Evolutionary conservation across 2,797 vertebrate species (phyloP), one percentile per base, ranked within the genome.

Genomic region (Cirrhinus molitorella): DNA sequence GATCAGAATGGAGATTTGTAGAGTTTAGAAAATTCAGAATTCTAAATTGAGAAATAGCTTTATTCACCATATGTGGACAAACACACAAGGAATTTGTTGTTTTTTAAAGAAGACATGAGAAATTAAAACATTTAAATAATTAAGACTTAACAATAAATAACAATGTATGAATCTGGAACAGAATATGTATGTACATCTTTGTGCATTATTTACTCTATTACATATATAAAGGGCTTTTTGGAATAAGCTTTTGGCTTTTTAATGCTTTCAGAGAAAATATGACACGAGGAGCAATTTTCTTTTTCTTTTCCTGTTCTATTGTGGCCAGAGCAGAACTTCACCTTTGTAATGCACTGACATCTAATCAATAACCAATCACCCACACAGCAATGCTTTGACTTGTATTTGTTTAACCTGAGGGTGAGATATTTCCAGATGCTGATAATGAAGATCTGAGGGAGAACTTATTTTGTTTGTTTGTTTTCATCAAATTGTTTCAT

Each of bases 351-450:
- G 86, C 86, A 13, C 81, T 59, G 89, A 91, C 86, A 71, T 83
- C 79, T 87, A 92, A 93, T 94, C 92, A 88, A 94, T 93, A 92
- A 80, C 88, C 92, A 92, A 92, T 94, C 92, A 92, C 86, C 66
- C 45, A 43, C 84, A 84, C 72, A 85, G 85, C 85, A 85, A 84
- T 59, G 65, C 51, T 57, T 75, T 88, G 83, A 68, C 73, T 86
- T 89, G 83, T 85, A 87, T 83, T 87, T 83, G 67, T 51, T 89
- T 91, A 91, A 89, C 84, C 88, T 84, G 23, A 19, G 59, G 83
- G 85, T 89, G 84, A 89, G 88, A 91, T 87, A 86, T 86, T 90
- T 87, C 83, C 70, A 83, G 85, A 85, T 47, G 76, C 77, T 86
- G 81, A 84, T 74, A 79, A 76, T 70, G 68, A 61, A 87, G 85